Base-by-base conservation (phyloP, 1,140 invertebrate genomes). In the Monomorium pharaonis region DNA sequence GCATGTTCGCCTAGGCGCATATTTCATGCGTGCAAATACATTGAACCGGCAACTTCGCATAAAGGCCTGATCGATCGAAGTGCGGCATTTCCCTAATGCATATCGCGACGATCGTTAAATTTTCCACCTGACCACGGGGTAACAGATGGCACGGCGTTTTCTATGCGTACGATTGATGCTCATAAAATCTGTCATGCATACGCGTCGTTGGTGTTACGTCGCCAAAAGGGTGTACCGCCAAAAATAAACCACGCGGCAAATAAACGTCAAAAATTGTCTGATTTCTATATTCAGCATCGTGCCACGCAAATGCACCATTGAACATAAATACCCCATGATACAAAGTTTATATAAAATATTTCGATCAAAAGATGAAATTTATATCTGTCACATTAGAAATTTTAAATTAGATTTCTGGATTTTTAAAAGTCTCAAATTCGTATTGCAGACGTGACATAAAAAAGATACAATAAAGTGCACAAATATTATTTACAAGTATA, bases 61-160 rank as follows among this genome's bases (percentile, higher is more conserved):
- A 30, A 74, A 60, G 44, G 60, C 27, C 10, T 18, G 63, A 67
- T 67, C 70, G 85, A 86, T 86, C 56, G 65, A 72, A 74, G 67
- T 44, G 24, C 37, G 58, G 51, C 47, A 72, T 86, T 74, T 69
- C 58, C 30, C 86, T 86, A 89, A 86, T 69, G 86, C 80, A 76
- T n/a, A n/a, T 88, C 86, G 49, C 77, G 75, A 84, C 87, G 58
- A 84, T 69, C 63, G 56, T 58, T 72, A 58, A 86, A 90, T 90
- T 90, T 90, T 90, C 89, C 89, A 90, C 89, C 89, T 90, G 88
- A 89, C 67, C 80, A 65, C 63, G 49, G 51, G 56, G 69, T 77
- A 76, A 90, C 89, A 90, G 88, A 90, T 90, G 89, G 89, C 62
- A 62, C 58, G 44, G 65, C 30, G 62, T 47, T 84, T 86, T 88